These are phyloP conservation scores for Aphelenchoides avenae DNA, from an alignment of 1,140 invertebrate species.

Conservation along the genomic window DNA sequence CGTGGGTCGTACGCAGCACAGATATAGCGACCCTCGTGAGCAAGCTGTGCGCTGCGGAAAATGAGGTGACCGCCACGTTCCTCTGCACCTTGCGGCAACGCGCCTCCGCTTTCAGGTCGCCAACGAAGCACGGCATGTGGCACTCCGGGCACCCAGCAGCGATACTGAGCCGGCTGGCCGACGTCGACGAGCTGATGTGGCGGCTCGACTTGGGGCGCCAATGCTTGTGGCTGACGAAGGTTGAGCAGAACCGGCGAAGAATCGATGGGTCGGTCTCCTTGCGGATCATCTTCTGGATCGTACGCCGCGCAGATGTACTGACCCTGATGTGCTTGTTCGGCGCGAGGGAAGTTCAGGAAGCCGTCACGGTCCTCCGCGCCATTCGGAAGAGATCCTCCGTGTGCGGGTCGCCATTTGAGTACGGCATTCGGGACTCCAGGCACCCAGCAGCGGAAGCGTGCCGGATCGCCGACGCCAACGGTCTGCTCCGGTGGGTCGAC, in stretches of 20 bases:
- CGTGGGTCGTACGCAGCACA: slow-evolving; percentile 21
- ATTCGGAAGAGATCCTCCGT: slow-evolving; percentile 44
- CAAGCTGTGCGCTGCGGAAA: slow-evolving; percentile 48
- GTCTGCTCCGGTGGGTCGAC: slow-evolving; percentile 52
- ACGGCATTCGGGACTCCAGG: slow-evolving; percentile 53
- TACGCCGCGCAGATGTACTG: slow-evolving; percentile 53
- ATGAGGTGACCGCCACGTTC: slow-evolving; percentile 43
- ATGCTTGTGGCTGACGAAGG: slow-evolving; percentile 20
- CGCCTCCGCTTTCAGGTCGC: slow-evolving; percentile 20
- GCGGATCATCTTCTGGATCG: slow-evolving; percentile 42
- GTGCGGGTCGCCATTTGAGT: slow-evolving; percentile 45
- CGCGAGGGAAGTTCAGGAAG: slow-evolving; percentile 38
- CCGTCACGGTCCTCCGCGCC: slow-evolving; percentile 46
- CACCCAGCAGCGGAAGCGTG: slow-evolving; percentile 56
- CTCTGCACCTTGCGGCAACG: slow-evolving; percentile 44
- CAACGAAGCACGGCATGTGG: slow-evolving; percentile 49
- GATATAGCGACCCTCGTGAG: slow-evolving; percentile 26
- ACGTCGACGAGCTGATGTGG: slow-evolving; percentile 37
- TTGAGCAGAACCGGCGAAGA: slow-evolving; percentile 40
- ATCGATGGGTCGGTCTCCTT: slow-evolving; percentile 27
- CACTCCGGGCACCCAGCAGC: slow-evolving; percentile 55
- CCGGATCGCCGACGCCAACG: slow-evolving; percentile 47
- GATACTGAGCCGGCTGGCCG: slow-evolving; percentile 43
- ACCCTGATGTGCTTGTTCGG: slow-evolving; percentile 23
- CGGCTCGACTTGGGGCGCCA: slow-evolving; percentile 46